Percentiles rank a stretch among this genome's conserved stretches.
phyloP scores from a whole-genome alignment of 2,113 vertebrate species.

The Chaetodon auriga region DNA sequence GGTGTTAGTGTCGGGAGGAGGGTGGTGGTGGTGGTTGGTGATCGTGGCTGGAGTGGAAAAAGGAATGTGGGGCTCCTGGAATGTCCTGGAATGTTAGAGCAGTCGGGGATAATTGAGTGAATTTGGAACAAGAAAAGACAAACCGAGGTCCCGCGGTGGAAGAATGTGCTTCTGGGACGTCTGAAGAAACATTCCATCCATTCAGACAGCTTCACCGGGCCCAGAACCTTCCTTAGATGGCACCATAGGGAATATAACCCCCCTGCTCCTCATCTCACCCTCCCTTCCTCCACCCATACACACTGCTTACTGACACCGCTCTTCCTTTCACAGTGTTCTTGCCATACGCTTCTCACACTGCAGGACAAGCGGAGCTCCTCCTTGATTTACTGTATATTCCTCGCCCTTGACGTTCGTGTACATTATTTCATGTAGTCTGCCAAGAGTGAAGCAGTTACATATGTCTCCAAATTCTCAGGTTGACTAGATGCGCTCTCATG shows the following conservation, averaged over 20 bases:
- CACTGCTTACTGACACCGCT: background rate
- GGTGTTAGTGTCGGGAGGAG: conserved; percentile 67
- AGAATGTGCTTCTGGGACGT: conserved; percentile 84
- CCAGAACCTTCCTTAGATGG: conserved; percentile 79
- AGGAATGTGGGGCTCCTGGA: conserved; percentile 85
- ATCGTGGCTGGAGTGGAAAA: conserved; percentile 80
- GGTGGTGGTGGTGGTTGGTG: conserved; percentile 59
- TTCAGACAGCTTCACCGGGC: conserved; percentile 72
- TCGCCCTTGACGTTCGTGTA: conserved; percentile 33
- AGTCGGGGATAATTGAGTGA: conserved; percentile 87
- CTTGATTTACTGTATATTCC: conserved; percentile 23
- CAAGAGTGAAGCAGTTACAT: conserved; percentile 28
- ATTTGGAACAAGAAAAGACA: conserved; percentile 88
- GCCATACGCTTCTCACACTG: conserved; percentile 20
- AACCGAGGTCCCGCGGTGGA: conserved; percentile 82
- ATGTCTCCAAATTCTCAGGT: conserved; percentile 18
- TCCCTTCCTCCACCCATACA: conserved; percentile 32
- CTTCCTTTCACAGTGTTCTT: conserved; percentile 36
- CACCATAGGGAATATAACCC: conserved; percentile 71
- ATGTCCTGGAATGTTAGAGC: conserved; percentile 85
- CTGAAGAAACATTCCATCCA: conserved; percentile 86
- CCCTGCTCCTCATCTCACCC: background rate
- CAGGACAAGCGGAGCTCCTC: conserved; percentile 23
- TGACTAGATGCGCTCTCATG: background rate
- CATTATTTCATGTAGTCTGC: conserved; percentile 39